Base-by-base conservation (phyloP, 2,888 invertebrate genomes). In the Apotomis betuletana region DNA sequence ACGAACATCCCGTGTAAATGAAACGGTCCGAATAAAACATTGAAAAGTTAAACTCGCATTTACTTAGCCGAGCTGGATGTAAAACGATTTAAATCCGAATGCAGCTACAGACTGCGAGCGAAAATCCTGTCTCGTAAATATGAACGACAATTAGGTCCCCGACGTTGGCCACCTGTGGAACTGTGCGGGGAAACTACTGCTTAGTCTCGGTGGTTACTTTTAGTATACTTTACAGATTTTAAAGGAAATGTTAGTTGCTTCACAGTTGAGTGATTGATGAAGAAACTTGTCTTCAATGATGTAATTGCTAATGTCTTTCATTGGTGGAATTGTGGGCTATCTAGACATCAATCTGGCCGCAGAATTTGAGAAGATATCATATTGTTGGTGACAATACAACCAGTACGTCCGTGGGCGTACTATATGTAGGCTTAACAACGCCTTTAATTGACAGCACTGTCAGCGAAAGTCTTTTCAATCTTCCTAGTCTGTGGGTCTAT, bases 101-200 rank as follows among this genome's bases (percentile, higher is more conserved):
- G 78, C 77, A 80, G 78, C 74, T 74, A 59, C 70, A 27, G 65
- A 46, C 70, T 58, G 74, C 67, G 69, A 78, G 77, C 76, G 81
- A 81, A 84, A 83, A 82, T 77, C 70, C 76, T 79, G 74, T 77
- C 84, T 85, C 86, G 86, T 88, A 88, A 88, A 89, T 88, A 85
- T 85, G 82, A 85, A 85, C 81, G 82, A 83, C 85, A 86, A 86
- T 87, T 85, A 88, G 81, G 70, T 67, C 77, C 79, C 75, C 80
- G 78, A 80, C 82, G 79, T 76, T 76, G 57, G 76, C 78, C 85
- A 89, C 88, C 87, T 89, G 88, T 88, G 86, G 86, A 79, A 71
- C 69, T 44, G 58, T 12, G 57, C 15, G 12, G 44, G 52, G 69
- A 46, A 65, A 46, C 54, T 13, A 38, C 67, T 38, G 71, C 62